Base-by-base conservation (phyloP, 2,888 invertebrate genomes). In the Dasysyrphus albostriatus region DNA sequence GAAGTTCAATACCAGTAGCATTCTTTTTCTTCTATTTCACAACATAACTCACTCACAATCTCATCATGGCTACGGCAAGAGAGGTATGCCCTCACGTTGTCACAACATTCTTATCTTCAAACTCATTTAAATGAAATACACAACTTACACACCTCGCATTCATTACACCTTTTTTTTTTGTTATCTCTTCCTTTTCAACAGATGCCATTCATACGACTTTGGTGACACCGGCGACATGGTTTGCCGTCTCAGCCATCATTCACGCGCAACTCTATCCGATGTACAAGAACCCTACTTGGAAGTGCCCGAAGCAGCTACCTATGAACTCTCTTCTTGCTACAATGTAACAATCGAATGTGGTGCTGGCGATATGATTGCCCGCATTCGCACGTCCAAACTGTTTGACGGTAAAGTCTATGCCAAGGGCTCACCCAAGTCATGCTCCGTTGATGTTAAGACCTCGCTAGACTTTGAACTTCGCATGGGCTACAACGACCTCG, bases 361-460 rank as follows among this genome's bases (percentile, higher is more conserved):
- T 76, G 95, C 97, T 37, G 97, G 97, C 73, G 98, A 98, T 92
- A 98, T 98, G 98, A 95, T 98, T 81, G 98, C 98, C 47, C 95
- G 96, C 89, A 98, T 98, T 91, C 97, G 97, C 93, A 98, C 98
- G 76, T 97, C 97, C 88, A 97, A 97, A 93, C 93, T 98, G 81
- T 98, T 98, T 94, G 97, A 97, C 92, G 98, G 98, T 88, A 98
- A 98, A 93, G 96, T 98, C 88, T 98, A 98, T 93, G 98, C 98
- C 84, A 98, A 98, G 93, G 97, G 98, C 85, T 97, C 97, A 89
- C 98, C 98, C 72, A 98, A 97, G 93, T 97, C 97, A 34, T 98
- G 98, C 92, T 96, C 98, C 51, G 95, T 96, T 88, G 98, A 98
- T 92, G 96, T 98, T 74, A 96, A 96, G 90, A 96, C 96, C 90